Base-by-base conservation (phyloP, 2,113 vertebrate species). In the Nesospiza acunhae region DNA sequence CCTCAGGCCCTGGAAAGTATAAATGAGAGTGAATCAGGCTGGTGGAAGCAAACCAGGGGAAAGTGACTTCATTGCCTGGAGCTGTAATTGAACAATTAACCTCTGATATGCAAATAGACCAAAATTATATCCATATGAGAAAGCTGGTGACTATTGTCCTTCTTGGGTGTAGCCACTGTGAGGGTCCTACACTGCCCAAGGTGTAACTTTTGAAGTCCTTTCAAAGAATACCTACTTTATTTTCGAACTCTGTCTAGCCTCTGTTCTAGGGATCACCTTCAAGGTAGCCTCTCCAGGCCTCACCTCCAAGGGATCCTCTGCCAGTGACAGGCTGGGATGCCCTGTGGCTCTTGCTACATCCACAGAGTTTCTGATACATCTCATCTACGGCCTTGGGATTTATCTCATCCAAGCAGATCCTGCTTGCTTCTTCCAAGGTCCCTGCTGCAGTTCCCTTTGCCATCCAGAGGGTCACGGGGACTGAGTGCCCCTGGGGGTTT, bases 401-500 rank as follows among this genome's bases (percentile, higher is more conserved):
- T 62, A 37, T 28, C 19, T 19, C 35, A 11, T 24, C 21, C 3
- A 0, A 33, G n/a, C 5, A 24, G 15, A 26, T 24, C 21, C 21
- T 19, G 13, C 12, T 26, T 20, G 7, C 56, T 39, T 35, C 17
- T 49, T 50, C 58, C 0, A 9, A 56, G 55, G 20, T 56, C 31
- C 55, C 31, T 56, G 20, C 31, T 56, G 55, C 44, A 33, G 22
- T 16, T 62, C 22, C 7, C 37, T 62, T 50, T 20, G 13, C n/a
- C 44, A 50, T 12, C 35, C 58, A 26, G 35, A 49, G n/a, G 21
- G 7, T 22, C 27, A 59, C 15, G 0, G 1, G 27, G 15, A 46
- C 24, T 1, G 2, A 17, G 20, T 30, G 26, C 15, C 27, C 27
- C n/a, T 37, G 18, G 44, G 4, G 27, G 16, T 47, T 75, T 47